Evolutionary conservation across 2,888 invertebrate species (phyloP).

Genomic region (Prosopocoilus inquinatus): DNA sequence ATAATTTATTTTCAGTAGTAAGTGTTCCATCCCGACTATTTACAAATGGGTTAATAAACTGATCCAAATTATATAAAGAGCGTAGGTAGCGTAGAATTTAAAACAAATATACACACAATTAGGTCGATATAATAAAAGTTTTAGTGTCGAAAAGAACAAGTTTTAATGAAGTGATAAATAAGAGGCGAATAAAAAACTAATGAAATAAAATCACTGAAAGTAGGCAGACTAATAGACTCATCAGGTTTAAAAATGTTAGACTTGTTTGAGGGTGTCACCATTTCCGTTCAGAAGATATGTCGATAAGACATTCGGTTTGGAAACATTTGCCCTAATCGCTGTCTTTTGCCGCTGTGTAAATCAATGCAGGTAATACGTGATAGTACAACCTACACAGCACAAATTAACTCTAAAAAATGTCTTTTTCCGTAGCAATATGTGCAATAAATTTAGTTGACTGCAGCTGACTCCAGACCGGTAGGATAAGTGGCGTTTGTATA

Average conservation of each 20-base stretch:
- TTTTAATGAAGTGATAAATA: conserved; percentile 22
- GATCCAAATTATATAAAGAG: too few relatives aligned
- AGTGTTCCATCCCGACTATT: too few relatives aligned
- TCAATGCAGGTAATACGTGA: conserved; percentile 34
- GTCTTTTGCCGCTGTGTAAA: conserved; percentile 45
- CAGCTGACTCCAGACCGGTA: conserved; percentile 41
- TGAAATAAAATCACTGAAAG: conserved; percentile 38
- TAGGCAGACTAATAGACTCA: conserved; percentile 48
- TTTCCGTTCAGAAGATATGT: conserved; percentile 42
- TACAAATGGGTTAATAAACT: too few relatives aligned
- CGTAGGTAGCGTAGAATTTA: too few relatives aligned
- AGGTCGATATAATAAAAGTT: conserved; percentile 1
- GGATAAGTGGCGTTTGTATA: conserved; percentile 42
- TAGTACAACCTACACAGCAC: conserved; percentile 20
- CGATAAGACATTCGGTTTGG: conserved; percentile 42
- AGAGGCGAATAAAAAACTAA: conserved; percentile 19
- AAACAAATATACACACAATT: too few relatives aligned
- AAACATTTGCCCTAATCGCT: conserved; percentile 47
- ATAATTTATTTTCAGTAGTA: too few relatives aligned
- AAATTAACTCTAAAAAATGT: conserved; percentile 20
- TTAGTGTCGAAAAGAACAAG: conserved; percentile 4
- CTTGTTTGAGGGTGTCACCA: conserved; percentile 48
- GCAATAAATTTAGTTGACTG: conserved; percentile 33
- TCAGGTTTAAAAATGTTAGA: conserved; percentile 43
- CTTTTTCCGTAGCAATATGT: conserved; percentile 12